Base-by-base conservation (phyloP, 2,888 invertebrate genomes). In the Carpatolechia fugitivella region DNA sequence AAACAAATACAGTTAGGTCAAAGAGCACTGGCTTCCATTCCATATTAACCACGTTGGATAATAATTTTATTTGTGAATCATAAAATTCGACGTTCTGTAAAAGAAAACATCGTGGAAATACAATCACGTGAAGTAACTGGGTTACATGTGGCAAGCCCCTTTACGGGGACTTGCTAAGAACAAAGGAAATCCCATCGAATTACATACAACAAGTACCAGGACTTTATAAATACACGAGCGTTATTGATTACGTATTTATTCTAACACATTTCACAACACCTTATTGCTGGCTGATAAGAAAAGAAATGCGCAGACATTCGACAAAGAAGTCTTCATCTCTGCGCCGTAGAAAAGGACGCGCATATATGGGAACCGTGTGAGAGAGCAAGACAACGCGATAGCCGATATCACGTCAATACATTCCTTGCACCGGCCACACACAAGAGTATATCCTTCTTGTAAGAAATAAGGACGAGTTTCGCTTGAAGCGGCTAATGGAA, bases 321-420 rank as follows among this genome's bases (percentile, higher is more conserved):
- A 62, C 74, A 72, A 76, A 78, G 75, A 78, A 85, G 81, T 82
- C 82, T 78, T 82, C 82, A 85, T 85, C 85, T 84, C 78, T 83
- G 82, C 84, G 84, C 81, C 74, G 73, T 64, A 69, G 85, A 89
- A 66, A 79, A 79, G 76, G 90, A 89, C 80, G 84, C 81, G 72
- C 70, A 80, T 81, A 90, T 70, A 69, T 69, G 73, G 71, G 74
- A 75, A 74, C 71, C 74, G 62, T 63, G 60, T 59, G 82, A 73
- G 70, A 68, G 84, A 90, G 75, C 73, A 80, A 78, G 89, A 89
- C 82, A 69, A 81, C 75, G 72, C 64, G 75, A 82, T 73, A 80
- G 76, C 90, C 90, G 86, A 90, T 90, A 90, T 85, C 87, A 87
- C 90, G 90, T 90, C 90, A 90, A 90, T 90, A 90, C 90, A 85